Percentiles rank a stretch among this genome's conserved stretches.
Evolutionary conservation across 2,888 invertebrate species (phyloP).

Genomic region (Luffia ferchaultella): DNA sequence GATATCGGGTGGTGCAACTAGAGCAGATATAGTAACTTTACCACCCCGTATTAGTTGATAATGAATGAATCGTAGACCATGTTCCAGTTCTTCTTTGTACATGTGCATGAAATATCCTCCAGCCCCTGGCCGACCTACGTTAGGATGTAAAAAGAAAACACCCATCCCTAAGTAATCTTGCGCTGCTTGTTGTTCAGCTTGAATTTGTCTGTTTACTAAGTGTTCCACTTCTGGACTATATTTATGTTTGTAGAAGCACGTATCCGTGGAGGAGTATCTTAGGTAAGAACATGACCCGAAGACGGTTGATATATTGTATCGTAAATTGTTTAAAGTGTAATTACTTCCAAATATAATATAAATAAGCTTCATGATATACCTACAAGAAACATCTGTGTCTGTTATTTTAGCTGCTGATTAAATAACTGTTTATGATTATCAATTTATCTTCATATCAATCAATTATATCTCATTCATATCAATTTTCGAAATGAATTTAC

Average conservation of each 20-base stretch:
- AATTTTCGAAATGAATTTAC: no score
- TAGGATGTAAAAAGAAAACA: slow-evolving; percentile 25
- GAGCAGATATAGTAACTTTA: slow-evolving; percentile 18
- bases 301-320: no score
- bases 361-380: no score
- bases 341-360: no score
- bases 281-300: no score
- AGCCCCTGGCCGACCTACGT: slow-evolving; percentile 22
- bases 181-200: slow-evolving; percentile 29
- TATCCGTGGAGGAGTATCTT: no score
- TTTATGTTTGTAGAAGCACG: slow-evolving; percentile 19
- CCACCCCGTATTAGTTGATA: slow-evolving; percentile 31
- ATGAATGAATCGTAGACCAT: slow-evolving; percentile 27
- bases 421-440: no score
- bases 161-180: slow-evolving; percentile 30
- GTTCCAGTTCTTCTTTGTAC: slow-evolving; percentile 29
- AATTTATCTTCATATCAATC: no score
- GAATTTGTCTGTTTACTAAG: slow-evolving; percentile 27
- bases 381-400: no score
- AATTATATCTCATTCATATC: no score
- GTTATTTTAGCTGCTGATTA: no score
- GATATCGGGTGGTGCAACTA: slow-evolving; percentile 15
- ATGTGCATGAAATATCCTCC: slow-evolving; percentile 32
- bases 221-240: slow-evolving; percentile 24
- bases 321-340: no score